phyloP scores from a whole-genome alignment of 2,113 vertebrate species.

The Solenodon paradoxus region DNA sequence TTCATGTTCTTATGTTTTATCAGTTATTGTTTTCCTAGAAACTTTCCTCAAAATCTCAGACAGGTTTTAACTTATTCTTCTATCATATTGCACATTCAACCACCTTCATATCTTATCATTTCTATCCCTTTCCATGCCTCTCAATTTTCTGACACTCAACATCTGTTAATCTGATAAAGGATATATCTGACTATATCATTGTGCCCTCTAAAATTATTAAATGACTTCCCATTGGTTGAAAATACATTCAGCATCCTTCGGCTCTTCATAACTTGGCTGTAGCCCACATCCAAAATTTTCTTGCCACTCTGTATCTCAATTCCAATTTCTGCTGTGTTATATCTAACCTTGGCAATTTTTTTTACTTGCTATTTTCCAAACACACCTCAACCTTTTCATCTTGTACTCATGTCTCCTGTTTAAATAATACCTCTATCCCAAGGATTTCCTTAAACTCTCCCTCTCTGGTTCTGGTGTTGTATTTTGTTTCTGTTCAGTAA shows the following conservation, averaged over 20 bases:
- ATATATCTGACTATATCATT: neutral
- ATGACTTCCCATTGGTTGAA: neutral
- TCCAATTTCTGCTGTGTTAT: neutral
- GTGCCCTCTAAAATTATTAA: neutral
- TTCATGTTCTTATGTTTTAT: neutral
- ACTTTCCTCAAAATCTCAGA: neutral
- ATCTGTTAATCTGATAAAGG: neutral
- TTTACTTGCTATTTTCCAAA: neutral
- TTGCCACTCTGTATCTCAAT: neutral
- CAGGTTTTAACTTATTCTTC: neutral
- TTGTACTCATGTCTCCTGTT: neutral
- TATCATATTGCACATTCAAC: neutral
- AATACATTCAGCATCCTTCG: neutral
- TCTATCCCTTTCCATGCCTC: neutral
- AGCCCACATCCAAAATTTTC: neutral
- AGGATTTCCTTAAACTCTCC: neutral
- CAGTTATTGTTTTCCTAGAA: neutral
- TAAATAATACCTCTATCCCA: neutral
- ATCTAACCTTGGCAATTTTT: neutral
- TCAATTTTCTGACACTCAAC: neutral
- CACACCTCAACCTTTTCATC: neutral
- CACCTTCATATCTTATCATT: neutral
- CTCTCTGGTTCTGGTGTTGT: neutral
- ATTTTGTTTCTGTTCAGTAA: neutral
- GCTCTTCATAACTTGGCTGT: neutral